A percentile compares a stretch with the other conserved stretches of the same genome.
These are phyloP conservation scores for Saccostrea cuccullata DNA, from an alignment of 1,140 invertebrate genomes.

Conservation along the genomic window DNA sequence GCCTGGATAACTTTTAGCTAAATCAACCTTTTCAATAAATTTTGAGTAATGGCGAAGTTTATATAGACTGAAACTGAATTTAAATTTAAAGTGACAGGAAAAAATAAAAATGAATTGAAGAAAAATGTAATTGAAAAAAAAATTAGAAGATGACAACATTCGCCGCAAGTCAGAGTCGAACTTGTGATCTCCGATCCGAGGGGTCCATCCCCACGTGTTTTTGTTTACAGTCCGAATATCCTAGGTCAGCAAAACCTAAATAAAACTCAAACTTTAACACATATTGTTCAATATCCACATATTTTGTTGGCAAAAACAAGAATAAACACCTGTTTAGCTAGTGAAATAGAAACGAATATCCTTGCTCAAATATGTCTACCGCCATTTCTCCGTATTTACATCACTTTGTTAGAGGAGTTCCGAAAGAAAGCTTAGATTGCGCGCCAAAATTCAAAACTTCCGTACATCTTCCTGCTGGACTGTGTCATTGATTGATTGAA, in stretches of 20 bases:
- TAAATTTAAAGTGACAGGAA: no score
- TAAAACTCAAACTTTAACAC: neutral
- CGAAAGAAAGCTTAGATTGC: neutral
- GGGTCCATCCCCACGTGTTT: neutral
- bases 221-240: constrained; percentile 15
- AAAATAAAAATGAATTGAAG: neutral
- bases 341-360: neutral
- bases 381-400: neutral
- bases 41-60: no score
- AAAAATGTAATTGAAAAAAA: neutral
- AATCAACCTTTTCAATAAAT: no score
- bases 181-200: neutral
- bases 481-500: no score
- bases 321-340: neutral
- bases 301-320: neutral
- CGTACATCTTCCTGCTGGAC: no score
- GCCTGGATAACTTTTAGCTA: no score
- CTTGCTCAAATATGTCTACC: constrained; percentile 33
- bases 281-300: neutral
- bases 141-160: neutral
- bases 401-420: neutral
- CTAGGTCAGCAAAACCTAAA: neutral
- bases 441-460: neutral
- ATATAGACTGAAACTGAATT: no score
- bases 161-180: constrained; percentile 4